phyloP scores from a whole-genome alignment of 2,113 vertebrate genomes.

The Heloderma charlesbogerti region DNA sequence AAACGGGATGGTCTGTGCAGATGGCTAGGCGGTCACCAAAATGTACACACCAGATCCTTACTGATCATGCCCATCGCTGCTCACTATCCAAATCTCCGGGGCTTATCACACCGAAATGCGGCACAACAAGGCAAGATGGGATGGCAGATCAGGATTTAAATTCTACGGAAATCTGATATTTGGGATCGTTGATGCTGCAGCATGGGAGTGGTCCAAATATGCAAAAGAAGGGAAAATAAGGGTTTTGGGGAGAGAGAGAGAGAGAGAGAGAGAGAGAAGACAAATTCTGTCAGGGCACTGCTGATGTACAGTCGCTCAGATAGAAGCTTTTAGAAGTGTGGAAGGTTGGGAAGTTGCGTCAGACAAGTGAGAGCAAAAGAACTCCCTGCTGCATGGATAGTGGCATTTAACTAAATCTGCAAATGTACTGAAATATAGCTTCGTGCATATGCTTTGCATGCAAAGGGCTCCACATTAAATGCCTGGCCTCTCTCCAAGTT shows the following conservation, averaged over 20 bases:
- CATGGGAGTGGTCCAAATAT: slow-evolving; percentile 47
- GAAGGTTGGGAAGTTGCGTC: too few species aligned
- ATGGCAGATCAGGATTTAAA: slow-evolving; percentile 60
- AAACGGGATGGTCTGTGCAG: slow-evolving; percentile 28
- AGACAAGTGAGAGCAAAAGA: not conserved
- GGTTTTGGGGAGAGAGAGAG: slow-evolving; percentile 49
- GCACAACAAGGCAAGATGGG: not conserved
- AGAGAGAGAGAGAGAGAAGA: slow-evolving; percentile 32
- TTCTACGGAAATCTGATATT: slow-evolving; percentile 68
- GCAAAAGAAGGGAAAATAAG: slow-evolving; percentile 43
- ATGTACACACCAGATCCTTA: not conserved
- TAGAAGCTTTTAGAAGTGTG: slow-evolving; percentile 56
- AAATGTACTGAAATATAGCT: not conserved
- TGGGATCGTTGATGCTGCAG: slow-evolving; percentile 62
- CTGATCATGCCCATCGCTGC: slow-evolving; percentile 3
- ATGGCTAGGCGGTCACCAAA: not conserved
- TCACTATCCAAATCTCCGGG: not conserved
- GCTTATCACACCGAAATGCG: slow-evolving; percentile 3
- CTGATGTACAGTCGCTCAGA: slow-evolving; percentile 61
- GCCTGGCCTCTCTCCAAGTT: too few species aligned
- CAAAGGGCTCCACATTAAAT: too few species aligned
- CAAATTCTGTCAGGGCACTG: slow-evolving; percentile 31
- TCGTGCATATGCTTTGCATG: too few species aligned
- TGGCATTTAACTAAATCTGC: slow-evolving; percentile 10
- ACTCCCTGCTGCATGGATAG: too few species aligned